These are phyloP conservation scores for Hypothenemus hampei DNA, from an alignment of 1,140 invertebrate species.

Conservation along the genomic window DNA sequence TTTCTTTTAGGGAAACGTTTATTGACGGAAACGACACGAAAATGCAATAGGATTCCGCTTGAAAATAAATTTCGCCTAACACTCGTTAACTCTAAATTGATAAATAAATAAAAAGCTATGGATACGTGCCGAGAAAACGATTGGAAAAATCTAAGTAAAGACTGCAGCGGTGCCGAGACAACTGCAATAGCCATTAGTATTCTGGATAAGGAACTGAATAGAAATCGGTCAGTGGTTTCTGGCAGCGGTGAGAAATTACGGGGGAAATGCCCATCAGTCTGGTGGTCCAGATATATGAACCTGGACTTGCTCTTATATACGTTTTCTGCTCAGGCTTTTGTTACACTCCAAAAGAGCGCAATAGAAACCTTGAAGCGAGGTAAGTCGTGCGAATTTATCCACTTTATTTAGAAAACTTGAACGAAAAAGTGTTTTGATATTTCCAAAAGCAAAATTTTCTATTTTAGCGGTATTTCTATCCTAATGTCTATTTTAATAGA, in stretches of 20 bases:
- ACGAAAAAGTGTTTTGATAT: neutral
- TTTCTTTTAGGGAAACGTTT: too few species aligned
- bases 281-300: slow-evolving; percentile 8
- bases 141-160: too few species aligned
- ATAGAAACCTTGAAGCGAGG: slow-evolving; percentile 2
- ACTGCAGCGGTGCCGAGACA: too few species aligned
- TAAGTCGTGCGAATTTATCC: slow-evolving; percentile 6
- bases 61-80: too few species aligned
- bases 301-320: slow-evolving; percentile 4
- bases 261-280: slow-evolving; percentile 15
- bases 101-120: neutral
- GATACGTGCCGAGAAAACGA: neutral
- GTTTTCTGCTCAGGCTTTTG: slow-evolving; percentile 17
- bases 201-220: slow-evolving; percentile 13
- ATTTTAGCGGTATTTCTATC: too few species aligned
- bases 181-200: slow-evolving; percentile 7
- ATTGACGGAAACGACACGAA: too few species aligned
- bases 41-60: too few species aligned
- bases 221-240: slow-evolving; percentile 16
- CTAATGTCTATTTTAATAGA: too few species aligned
- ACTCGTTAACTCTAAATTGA: too few species aligned
- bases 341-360: slow-evolving; percentile 6
- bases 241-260: slow-evolving; percentile 15
- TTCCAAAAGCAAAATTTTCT: too few species aligned
- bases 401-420: slow-evolving; percentile 7